phyloP scores from a whole-genome alignment of 1,140 invertebrate species.

The Intoshia linei region DNA sequence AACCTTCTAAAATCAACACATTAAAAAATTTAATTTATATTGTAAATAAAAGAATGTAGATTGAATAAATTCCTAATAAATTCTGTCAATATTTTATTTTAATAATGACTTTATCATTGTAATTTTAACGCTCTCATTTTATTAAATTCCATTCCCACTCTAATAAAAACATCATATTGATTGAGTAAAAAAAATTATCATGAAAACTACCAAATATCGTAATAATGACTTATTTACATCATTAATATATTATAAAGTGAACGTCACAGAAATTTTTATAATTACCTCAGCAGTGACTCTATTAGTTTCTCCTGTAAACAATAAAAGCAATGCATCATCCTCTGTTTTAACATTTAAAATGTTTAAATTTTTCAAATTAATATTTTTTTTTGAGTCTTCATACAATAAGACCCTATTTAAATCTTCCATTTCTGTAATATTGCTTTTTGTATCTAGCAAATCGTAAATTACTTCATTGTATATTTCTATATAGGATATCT shows the following conservation, averaged over 20 bases:
- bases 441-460: constrained; percentile 27
- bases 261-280: no score
- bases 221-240: no score
- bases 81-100: background rate
- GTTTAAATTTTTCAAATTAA: constrained; percentile 30
- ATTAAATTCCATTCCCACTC: background rate
- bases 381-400: constrained; percentile 29
- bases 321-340: constrained; percentile 29
- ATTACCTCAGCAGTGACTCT: constrained; percentile 29
- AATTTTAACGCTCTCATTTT: background rate
- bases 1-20: no score
- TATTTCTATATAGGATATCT: constrained; percentile 24
- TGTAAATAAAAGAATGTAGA: no score
- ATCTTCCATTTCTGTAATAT: constrained; percentile 27
- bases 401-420: constrained; percentile 26
- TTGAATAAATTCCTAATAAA: no score
- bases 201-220: no score
- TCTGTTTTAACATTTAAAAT: constrained; percentile 27
- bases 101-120: background rate
- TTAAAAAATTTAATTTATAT: no score
- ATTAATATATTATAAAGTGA: no score
- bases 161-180: background rate
- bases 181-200: background rate
- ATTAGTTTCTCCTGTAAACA: constrained; percentile 30
- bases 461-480: constrained; percentile 29